These are phyloP conservation scores for Bucco capensis DNA, from an alignment of 2,113 vertebrate genomes.

Conservation along the genomic window DNA sequence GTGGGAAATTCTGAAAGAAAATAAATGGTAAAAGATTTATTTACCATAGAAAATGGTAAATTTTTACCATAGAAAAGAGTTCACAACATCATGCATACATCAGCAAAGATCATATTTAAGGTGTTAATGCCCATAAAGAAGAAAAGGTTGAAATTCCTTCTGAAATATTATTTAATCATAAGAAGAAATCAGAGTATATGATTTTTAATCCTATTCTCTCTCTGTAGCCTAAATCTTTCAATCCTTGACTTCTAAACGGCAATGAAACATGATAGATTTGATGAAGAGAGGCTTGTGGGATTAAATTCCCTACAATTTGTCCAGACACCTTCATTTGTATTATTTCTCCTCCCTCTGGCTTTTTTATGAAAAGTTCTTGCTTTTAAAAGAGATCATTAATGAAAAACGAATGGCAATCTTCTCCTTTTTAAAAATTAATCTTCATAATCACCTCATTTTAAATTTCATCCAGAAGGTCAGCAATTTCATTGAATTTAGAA, in stretches of 20 bases:
- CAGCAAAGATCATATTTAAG: background rate
- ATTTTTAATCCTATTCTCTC: constrained; percentile 7
- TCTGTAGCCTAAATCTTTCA: background rate
- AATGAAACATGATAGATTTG: background rate
- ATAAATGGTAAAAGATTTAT: too few relatives aligned
- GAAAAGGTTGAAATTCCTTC: background rate
- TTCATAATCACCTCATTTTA: constrained; percentile 3
- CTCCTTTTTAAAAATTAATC: background rate
- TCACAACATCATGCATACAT: background rate
- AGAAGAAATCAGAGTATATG: background rate
- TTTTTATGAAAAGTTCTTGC: background rate
- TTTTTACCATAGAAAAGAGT: background rate
- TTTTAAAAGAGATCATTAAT: background rate
- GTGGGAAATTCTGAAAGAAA: background rate
- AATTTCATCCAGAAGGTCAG: background rate
- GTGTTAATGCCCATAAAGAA: background rate
- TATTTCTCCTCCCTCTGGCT: background rate
- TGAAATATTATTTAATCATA: constrained; percentile 25
- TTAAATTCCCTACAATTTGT: background rate
- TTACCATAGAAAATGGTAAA: too few relatives aligned
- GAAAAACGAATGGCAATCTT: constrained; percentile 2
- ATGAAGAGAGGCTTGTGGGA: background rate
- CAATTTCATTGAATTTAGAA: background rate
- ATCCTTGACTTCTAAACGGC: constrained; percentile 1
- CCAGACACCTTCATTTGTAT: background rate